Percentiles rank a stretch among this genome's conserved stretches.
These are phyloP conservation scores for Clepsis dumicolana DNA, from an alignment of 2,888 invertebrate species.

Conservation along the genomic window DNA sequence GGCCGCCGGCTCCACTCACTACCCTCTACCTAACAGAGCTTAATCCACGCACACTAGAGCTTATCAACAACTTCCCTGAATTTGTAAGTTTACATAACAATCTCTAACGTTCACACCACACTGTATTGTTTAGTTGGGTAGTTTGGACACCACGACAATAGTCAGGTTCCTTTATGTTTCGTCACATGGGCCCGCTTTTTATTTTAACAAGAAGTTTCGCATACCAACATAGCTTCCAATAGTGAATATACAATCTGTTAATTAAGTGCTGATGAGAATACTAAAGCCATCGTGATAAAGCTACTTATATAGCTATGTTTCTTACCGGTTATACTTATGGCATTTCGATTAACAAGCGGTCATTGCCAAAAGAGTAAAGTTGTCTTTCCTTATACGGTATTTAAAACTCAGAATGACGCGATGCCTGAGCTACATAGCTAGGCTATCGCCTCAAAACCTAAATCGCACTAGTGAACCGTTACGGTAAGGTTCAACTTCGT, in stretches of 20 bases:
- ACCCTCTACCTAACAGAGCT: slow-evolving; percentile 35
- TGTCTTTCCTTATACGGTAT: slow-evolving; percentile 79
- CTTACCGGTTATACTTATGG: slow-evolving; percentile 51
- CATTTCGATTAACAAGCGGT: slow-evolving; percentile 72
- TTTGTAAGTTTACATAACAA: slow-evolving; percentile 31
- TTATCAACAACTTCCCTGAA: slow-evolving; percentile 35
- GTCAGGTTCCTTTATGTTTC: background rate
- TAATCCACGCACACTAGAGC: slow-evolving; percentile 30
- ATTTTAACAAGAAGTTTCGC: background rate
- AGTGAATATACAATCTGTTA: slow-evolving; percentile 28
- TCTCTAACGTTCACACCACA: background rate
- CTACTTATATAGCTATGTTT: slow-evolving; percentile 32
- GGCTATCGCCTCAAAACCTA: slow-evolving; percentile 60
- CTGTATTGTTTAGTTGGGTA: background rate
- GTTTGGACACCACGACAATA: background rate
- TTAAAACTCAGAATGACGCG: slow-evolving; percentile 71
- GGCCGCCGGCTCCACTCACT: slow-evolving; percentile 49
- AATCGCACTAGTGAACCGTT: slow-evolving; percentile 63
- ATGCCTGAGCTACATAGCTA: slow-evolving; percentile 59
- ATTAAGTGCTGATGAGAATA: slow-evolving; percentile 37
- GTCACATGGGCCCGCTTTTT: background rate
- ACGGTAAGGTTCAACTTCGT: slow-evolving; percentile 70
- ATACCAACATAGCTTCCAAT: background rate
- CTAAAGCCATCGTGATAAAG: slow-evolving; percentile 30
- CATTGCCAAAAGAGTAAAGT: slow-evolving; percentile 81